A percentile compares a stretch with the other conserved stretches of the same genome.
Conservation (phyloP, 2,888 invertebrate species). For the Cerceris ruficornis region DNA sequence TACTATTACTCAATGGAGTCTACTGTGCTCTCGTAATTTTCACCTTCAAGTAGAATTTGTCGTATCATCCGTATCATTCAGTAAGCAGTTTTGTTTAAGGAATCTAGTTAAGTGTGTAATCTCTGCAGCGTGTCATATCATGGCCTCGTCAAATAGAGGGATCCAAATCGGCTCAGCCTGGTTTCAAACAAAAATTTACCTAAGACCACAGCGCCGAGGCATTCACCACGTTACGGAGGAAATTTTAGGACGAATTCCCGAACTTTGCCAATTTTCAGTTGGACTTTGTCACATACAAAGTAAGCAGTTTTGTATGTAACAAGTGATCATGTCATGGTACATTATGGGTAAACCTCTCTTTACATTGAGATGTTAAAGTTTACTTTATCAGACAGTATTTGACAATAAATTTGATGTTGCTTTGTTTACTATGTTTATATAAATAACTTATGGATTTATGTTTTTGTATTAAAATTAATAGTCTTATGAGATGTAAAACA, state of each 20-base stretch:
- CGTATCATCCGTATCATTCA: conserved; percentile 29
- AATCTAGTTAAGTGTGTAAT: conserved; percentile 46
- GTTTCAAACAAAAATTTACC: conserved; percentile 98
- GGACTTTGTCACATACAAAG: conserved; percentile 98
- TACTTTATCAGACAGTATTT: not conserved
- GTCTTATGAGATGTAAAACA: too few species aligned
- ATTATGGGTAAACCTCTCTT: not conserved
- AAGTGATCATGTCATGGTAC: not conserved
- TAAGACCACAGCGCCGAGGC: conserved; percentile 97
- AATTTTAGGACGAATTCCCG: conserved; percentile 96
- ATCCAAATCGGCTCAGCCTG: conserved; percentile 98
- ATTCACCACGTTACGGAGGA: conserved; percentile 99
- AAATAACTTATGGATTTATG: not conserved
- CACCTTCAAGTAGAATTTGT: conserved; percentile 47
- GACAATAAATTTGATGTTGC: not conserved
- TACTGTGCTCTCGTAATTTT: conserved; percentile 54
- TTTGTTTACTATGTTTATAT: not conserved
- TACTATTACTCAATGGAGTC: conserved; percentile 53
- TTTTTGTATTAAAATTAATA: not conserved
- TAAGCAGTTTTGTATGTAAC: conserved; percentile 84
- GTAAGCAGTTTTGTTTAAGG: conserved; percentile 31
- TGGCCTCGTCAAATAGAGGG: conserved; percentile 92
- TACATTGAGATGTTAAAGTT: not conserved
- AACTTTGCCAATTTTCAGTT: conserved; percentile 96
- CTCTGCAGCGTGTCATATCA: conserved; percentile 78